These are phyloP conservation scores for Dendrolimus punctatus DNA, from an alignment of 1,140 invertebrate genomes.

Conservation along the genomic window DNA sequence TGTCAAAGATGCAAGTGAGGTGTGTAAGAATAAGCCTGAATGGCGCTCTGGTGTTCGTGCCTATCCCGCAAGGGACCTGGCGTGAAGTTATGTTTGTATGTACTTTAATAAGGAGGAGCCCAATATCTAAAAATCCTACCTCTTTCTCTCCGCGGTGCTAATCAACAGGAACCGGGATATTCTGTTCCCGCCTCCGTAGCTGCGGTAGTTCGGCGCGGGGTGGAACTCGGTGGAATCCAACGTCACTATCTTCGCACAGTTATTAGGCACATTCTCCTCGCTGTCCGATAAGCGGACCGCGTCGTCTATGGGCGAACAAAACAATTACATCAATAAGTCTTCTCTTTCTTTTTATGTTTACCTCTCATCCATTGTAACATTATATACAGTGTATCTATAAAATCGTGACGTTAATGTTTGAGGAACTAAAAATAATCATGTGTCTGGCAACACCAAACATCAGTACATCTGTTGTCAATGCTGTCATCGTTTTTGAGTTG, in stretches of 20 bases:
- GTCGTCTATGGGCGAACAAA: slow-evolving; percentile 42
- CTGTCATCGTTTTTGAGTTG: too few relatives aligned
- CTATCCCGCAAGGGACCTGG: too few relatives aligned
- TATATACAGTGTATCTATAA: background rate
- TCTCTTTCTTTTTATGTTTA: too few relatives aligned
- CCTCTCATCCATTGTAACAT: background rate
- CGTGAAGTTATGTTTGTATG: too few relatives aligned
- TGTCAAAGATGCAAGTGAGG: too few relatives aligned
- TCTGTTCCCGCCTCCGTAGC: slow-evolving; percentile 72
- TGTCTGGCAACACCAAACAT: too few relatives aligned
- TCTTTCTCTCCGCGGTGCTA: slow-evolving; percentile 74
- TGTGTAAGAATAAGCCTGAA: too few relatives aligned
- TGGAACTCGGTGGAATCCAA: slow-evolving; percentile 73
- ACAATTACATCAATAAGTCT: background rate
- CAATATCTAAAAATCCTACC: slow-evolving; percentile 31
- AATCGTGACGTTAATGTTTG: too few relatives aligned
- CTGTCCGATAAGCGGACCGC: slow-evolving; percentile 77
- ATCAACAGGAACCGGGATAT: slow-evolving; percentile 75
- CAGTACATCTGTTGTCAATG: too few relatives aligned
- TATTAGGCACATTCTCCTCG: slow-evolving; percentile 75
- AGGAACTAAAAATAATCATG: too few relatives aligned
- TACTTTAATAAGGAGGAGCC: too few relatives aligned
- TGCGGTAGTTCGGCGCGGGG: slow-evolving; percentile 77
- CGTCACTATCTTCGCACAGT: slow-evolving; percentile 78
- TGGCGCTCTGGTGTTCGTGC: too few relatives aligned